Conservation (phyloP, 2,888 invertebrate genomes). For the Mallateleia sp. region DNA sequence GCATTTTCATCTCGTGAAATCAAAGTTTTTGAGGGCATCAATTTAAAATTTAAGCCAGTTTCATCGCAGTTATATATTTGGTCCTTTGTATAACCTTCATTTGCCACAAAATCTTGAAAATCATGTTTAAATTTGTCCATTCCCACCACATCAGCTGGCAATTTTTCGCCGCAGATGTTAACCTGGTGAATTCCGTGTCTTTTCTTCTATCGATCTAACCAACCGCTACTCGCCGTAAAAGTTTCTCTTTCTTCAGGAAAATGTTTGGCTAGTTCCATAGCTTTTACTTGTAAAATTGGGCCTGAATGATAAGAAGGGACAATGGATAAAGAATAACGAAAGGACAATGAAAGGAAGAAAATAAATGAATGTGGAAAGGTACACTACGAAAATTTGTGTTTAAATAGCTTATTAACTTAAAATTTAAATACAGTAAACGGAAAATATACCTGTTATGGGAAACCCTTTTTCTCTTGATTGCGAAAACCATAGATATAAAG, state of each 20-base stretch:
- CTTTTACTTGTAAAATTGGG: too few species aligned
- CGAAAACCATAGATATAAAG: conserved; percentile 40
- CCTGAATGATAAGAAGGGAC: too few species aligned
- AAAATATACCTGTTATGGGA: conserved; percentile 37
- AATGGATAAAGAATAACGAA: conserved; percentile 2
- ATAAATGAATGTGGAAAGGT: too few species aligned
- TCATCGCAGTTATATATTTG: conserved; percentile 79
- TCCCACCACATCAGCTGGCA: conserved; percentile 68
- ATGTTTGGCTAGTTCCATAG: too few species aligned
- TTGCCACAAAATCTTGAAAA: conserved; percentile 65
- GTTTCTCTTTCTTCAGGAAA: too few species aligned
- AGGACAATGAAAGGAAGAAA: too few species aligned
- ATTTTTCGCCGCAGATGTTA: conserved; percentile 67
- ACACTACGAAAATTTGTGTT: too few species aligned
- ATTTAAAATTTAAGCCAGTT: conserved; percentile 78
- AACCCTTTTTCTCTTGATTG: conserved; percentile 44
- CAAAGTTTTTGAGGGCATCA: conserved; percentile 77
- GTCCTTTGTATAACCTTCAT: conserved; percentile 67
- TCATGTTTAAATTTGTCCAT: conserved; percentile 46
- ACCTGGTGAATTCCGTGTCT: too few species aligned
- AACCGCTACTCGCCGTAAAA: too few species aligned
- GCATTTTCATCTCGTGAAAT: conserved; percentile 64
- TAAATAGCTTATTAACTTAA: too few species aligned
- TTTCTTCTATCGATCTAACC: too few species aligned
- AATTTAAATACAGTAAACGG: neutral